These are phyloP conservation scores for Acrocephalus kingi DNA, from an alignment of 2,113 vertebrate species.

Conservation along the genomic window DNA sequence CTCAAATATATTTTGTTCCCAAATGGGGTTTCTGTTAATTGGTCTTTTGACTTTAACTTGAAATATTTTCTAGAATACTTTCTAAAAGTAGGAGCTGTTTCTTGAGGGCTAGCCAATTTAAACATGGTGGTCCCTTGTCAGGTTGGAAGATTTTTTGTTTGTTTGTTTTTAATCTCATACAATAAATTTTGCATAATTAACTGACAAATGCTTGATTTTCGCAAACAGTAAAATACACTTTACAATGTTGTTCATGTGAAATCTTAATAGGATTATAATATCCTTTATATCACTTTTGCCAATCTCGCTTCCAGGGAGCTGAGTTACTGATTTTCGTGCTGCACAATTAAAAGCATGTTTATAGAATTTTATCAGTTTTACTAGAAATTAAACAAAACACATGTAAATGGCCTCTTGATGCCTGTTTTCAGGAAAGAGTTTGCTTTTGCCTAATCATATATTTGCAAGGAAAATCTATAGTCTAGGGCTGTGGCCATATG, in stretches of 20 bases:
- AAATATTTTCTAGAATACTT: background rate
- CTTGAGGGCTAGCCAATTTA: background rate
- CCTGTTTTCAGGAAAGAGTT: background rate
- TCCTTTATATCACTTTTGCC: background rate
- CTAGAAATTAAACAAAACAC: background rate
- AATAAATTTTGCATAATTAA: background rate
- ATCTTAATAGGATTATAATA: background rate
- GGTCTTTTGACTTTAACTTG: background rate
- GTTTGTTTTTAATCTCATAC: background rate
- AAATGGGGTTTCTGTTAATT: background rate
- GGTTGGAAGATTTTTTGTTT: background rate
- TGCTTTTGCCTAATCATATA: background rate
- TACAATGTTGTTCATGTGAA: background rate
- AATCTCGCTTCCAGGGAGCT: background rate
- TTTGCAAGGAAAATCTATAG: background rate
- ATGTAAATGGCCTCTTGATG: background rate
- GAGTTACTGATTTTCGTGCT: background rate
- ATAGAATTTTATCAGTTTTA: background rate
- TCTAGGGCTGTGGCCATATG: background rate
- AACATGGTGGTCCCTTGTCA: background rate
- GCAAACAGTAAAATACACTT: background rate
- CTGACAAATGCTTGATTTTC: background rate
- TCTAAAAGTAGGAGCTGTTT: background rate
- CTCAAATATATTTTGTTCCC: background rate
- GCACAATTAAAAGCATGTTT: background rate